phyloP scores from a whole-genome alignment of 2,113 vertebrate genomes.

The Grallaria varia region DNA sequence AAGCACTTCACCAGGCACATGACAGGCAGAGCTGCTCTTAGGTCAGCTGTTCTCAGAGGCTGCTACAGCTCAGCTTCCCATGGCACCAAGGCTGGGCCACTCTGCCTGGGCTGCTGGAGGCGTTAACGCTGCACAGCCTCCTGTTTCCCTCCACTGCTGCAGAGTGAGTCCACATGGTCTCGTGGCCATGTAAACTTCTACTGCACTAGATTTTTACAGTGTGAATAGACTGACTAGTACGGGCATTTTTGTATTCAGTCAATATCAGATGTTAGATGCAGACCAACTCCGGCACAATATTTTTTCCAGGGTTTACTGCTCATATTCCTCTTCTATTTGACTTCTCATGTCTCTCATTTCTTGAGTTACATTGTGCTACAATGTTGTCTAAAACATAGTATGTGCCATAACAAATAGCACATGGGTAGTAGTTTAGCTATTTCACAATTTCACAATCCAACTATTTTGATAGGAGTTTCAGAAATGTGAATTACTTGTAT shows the following conservation, averaged over 20 bases:
- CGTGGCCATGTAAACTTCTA: fast-evolving
- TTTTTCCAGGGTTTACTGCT: background rate
- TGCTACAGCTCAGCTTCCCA: background rate
- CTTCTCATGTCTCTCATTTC: background rate
- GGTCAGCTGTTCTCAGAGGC: background rate
- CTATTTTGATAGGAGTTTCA: background rate
- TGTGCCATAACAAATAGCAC: background rate
- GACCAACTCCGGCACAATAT: background rate
- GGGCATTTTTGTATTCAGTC: background rate
- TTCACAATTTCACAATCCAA: background rate
- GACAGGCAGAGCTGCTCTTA: background rate
- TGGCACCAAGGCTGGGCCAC: background rate
- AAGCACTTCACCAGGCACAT: background rate
- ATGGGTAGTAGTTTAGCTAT: background rate
- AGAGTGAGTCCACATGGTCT: background rate
- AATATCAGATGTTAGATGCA: background rate
- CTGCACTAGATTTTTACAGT: background rate
- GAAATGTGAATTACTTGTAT: background rate
- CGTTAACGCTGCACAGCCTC: fast-evolving
- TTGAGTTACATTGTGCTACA: background rate
- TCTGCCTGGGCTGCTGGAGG: background rate
- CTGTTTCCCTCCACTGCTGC: background rate
- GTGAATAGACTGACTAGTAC: background rate
- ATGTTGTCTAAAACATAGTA: background rate
- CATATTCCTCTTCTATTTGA: background rate